phyloP scores from a whole-genome alignment of 2,888 invertebrate species.

The Dasypogon diadema region DNA sequence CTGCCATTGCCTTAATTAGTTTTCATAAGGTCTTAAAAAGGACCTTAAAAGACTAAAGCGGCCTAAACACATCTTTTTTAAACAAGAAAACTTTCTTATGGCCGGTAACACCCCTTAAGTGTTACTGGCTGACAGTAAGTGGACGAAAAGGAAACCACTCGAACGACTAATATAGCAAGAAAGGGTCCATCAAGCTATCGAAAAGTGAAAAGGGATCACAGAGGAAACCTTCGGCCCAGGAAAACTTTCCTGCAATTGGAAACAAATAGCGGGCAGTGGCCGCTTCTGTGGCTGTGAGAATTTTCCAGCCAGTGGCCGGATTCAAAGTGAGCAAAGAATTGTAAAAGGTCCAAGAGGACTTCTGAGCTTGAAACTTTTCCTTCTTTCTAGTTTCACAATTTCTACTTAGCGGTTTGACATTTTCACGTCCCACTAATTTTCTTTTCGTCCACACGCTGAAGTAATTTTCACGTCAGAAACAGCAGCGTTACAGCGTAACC shows the following conservation, averaged over 20 bases:
- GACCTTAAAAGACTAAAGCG: slow-evolving; percentile 18
- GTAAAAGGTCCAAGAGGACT: not conserved
- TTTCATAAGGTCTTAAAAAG: slow-evolving; percentile 44
- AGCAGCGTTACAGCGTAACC: not conserved
- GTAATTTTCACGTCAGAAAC: slow-evolving; percentile 34
- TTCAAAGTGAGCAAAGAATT: not conserved
- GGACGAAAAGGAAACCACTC: slow-evolving; percentile 9
- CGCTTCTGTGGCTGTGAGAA: not conserved
- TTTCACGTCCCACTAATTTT: slow-evolving; percentile 29
- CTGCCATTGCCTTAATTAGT: slow-evolving; percentile 47
- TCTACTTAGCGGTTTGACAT: slow-evolving; percentile 31
- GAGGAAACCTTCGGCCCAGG: not conserved
- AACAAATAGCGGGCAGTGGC: slow-evolving; percentile 20
- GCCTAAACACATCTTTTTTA: slow-evolving; percentile 34
- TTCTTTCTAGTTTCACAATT: slow-evolving; percentile 4
- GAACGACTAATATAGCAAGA: slow-evolving; percentile 21
- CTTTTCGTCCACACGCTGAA: not conserved
- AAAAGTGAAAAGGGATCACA: slow-evolving; percentile 34
- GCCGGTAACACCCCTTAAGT: slow-evolving; percentile 6
- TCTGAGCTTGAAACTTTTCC: not conserved
- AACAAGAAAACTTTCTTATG: slow-evolving; percentile 39
- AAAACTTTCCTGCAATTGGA: slow-evolving; percentile 37
- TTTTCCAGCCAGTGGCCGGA: not conserved
- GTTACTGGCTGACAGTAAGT: not conserved
- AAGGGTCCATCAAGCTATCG: slow-evolving; percentile 32